Base-by-base conservation (phyloP, 1,140 invertebrate species). In the Penaeus japonicus region DNA sequence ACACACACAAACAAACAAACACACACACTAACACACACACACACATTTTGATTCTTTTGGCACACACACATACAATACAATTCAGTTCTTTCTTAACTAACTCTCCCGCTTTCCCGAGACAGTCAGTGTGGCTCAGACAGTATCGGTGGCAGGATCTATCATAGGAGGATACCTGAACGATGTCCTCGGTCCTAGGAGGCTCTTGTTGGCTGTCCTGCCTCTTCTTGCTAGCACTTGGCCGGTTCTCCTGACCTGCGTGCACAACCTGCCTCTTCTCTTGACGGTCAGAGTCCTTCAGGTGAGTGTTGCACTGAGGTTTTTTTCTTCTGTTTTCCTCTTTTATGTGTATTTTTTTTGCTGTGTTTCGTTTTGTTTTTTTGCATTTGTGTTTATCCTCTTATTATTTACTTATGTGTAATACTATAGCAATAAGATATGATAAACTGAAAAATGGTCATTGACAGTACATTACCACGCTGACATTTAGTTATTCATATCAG, bases 281-380 rank as follows among this genome's bases (percentile, higher is more conserved):
- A 65, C 32, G 2, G 20, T 89, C 17, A 35, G 89, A 30, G 89
- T 84, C 17, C 17, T 85, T 22, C 89, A 89, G 89, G 89, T 89
- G 53, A n/a, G 55, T n/a, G 10, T 20, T 17, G 17, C 0, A 35
- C 39, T 7, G 1, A 47, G 47, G 47, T 7, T 15, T 7, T 12
- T 7, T 12, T 47, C 10, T 47, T 47, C 47, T 39, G n/a, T n/a
- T n/a, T n/a, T n/a, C n/a, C n/a, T n/a, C n/a, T n/a, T n/a, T n/a
- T n/a, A n/a, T n/a, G n/a, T n/a, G n/a, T 7, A 39, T 2, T 39
- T 39, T 39, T 2, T 39, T 39, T 39, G 35, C 2, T 2, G 35
- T 2, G 7, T 39, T 39, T 7, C 7, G 35, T 39, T 2, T 39
- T 7, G 35, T 4, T 7, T 39, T 39, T 39, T 39, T 39, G n/a